These are phyloP conservation scores for Trachymyrmex cornetzi DNA, from an alignment of 1,140 invertebrate genomes.

Conservation along the genomic window DNA sequence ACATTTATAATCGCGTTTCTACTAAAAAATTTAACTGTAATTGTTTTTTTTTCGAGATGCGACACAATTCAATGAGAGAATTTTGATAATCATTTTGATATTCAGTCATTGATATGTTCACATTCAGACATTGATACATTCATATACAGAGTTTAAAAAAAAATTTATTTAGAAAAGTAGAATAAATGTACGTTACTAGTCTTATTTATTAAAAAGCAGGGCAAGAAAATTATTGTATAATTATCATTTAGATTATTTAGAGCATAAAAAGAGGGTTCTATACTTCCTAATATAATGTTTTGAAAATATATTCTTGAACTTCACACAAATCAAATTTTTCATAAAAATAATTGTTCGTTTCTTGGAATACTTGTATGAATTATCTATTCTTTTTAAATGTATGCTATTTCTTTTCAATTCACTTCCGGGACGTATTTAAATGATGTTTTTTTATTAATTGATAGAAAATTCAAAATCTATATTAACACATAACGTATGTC, in stretches of 20 bases:
- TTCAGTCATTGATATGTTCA: neutral
- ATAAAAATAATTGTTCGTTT: neutral
- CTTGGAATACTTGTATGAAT: neutral
- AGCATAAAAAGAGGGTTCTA: neutral
- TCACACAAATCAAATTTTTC: neutral
- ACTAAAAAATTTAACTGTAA: neutral
- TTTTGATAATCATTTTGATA: neutral
- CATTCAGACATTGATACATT: neutral
- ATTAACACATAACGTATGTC: neutral
- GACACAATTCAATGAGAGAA: neutral
- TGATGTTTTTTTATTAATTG: neutral
- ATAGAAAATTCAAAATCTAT: neutral
- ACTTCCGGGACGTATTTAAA: neutral
- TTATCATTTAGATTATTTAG: neutral
- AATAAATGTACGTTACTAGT: neutral
- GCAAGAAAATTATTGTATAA: neutral
- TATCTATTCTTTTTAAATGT: neutral
- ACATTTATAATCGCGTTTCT: neutral
- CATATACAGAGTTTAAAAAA: neutral
- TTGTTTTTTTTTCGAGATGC: neutral
- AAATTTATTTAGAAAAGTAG: neutral
- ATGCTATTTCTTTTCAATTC: neutral
- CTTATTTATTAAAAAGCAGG: neutral
- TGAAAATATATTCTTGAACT: neutral
- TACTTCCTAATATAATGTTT: neutral